Conservation (phyloP, 2,113 vertebrate species). For the Sapajus apella region DNA sequence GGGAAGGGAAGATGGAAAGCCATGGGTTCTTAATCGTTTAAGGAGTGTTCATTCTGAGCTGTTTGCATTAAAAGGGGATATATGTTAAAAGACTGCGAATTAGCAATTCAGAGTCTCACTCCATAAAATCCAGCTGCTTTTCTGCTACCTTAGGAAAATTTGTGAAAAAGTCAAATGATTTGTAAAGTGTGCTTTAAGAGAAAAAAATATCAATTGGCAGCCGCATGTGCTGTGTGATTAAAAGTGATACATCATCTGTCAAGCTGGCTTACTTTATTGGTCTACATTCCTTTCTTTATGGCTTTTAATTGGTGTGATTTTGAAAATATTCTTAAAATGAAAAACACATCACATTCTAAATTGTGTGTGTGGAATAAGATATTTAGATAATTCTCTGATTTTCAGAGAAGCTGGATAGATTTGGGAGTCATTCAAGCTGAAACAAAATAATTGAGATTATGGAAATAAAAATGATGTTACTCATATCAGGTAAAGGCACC, state of each 20-base stretch:
- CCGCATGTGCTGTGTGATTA: conserved; percentile 86
- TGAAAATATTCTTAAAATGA: conserved; percentile 70
- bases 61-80: conserved; percentile 78
- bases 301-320: conserved; percentile 76
- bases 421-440: neutral
- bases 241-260: conserved; percentile 82
- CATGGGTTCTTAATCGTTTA: conserved; percentile 85
- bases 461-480: conserved; percentile 24
- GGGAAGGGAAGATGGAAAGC: conserved; percentile 82
- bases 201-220: conserved; percentile 78
- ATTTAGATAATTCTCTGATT: conserved; percentile 32
- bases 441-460: conserved; percentile 41
- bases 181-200: conserved; percentile 72
- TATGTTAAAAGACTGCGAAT: conserved; percentile 79
- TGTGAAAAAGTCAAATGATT: conserved; percentile 81
- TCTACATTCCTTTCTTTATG: conserved; percentile 85
- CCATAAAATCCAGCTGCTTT: conserved; percentile 81
- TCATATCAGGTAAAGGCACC: neutral
- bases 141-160: conserved; percentile 75
- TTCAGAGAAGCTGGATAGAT: conserved; percentile 28
- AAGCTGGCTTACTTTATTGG: conserved; percentile 80
- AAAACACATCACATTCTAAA: conserved; percentile 67
- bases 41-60: conserved; percentile 71
- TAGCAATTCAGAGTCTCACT: conserved; percentile 79
- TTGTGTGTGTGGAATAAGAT: neutral